These are phyloP conservation scores for Eurytoma californica DNA, from an alignment of 2,888 invertebrate species.

Conservation along the genomic window DNA sequence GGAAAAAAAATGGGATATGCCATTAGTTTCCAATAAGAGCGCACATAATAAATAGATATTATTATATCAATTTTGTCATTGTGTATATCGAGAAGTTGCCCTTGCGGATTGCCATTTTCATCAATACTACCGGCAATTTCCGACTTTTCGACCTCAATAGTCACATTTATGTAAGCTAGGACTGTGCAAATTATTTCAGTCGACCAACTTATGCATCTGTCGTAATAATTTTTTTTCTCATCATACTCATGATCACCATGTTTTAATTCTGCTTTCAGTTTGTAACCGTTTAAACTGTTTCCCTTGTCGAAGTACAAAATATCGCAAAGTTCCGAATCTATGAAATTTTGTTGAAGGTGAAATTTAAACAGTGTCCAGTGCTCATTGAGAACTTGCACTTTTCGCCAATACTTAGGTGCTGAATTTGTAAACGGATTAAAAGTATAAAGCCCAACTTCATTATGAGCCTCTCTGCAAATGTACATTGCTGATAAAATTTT, in stretches of 20 bases:
- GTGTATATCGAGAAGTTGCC: neutral
- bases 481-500: too few relatives aligned
- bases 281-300: neutral
- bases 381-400: neutral
- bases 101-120: neutral
- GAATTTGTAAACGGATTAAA: neutral
- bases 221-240: neutral
- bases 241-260: too few relatives aligned
- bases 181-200: neutral
- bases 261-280: neutral
- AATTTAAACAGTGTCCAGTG: neutral
- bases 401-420: conserved; percentile 6
- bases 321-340: neutral
- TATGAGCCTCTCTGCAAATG: neutral
- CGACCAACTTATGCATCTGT: neutral
- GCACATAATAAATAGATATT: neutral
- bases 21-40: neutral
- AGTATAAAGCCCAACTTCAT: neutral
- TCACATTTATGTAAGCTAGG: neutral
- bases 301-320: conserved; percentile 3
- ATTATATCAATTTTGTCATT: neutral
- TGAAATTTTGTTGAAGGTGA: neutral
- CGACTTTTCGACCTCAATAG: neutral
- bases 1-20: neutral
- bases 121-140: neutral